Percentiles rank a stretch among this genome's conserved stretches.
These are phyloP conservation scores for Lerema accius DNA, from an alignment of 1,140 invertebrate species.

Conservation along the genomic window DNA sequence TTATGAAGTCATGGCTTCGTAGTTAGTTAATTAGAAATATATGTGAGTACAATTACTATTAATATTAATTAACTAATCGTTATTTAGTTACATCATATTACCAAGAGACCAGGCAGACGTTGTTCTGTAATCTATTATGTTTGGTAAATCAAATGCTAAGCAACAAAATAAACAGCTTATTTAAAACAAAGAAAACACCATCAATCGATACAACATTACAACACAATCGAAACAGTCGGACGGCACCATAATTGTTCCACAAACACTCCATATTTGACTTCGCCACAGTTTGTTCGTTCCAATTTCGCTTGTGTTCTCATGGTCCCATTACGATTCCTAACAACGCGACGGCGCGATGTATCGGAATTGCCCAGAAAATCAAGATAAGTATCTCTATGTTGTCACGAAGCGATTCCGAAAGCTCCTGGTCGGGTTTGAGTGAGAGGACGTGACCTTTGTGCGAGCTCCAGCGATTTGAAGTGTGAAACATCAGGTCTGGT, in stretches of 20 bases:
- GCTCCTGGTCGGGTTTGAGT: slow-evolving; percentile 74
- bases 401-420: slow-evolving; percentile 78
- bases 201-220: slow-evolving; percentile 55
- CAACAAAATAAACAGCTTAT: background rate
- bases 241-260: slow-evolving; percentile 55
- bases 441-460: slow-evolving; percentile 74
- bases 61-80: too few species aligned
- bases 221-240: slow-evolving; percentile 46
- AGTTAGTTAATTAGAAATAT: too few species aligned
- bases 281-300: slow-evolving; percentile 61
- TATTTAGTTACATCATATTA: too few species aligned
- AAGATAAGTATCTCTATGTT: slow-evolving; percentile 78
- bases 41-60: too few species aligned
- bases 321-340: slow-evolving; percentile 68
- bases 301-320: slow-evolving; percentile 64
- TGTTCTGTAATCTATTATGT: too few species aligned
- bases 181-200: slow-evolving; percentile 36
- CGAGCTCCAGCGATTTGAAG: slow-evolving; percentile 60
- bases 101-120: too few species aligned
- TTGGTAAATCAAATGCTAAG: too few species aligned
- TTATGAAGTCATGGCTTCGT: too few species aligned
- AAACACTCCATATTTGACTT: slow-evolving; percentile 71
- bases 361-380: slow-evolving; percentile 77
- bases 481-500: slow-evolving; percentile 72
- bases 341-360: slow-evolving; percentile 62